These are phyloP conservation scores for Creontiades dilutus DNA, from an alignment of 2,888 invertebrate species.

Conservation along the genomic window DNA sequence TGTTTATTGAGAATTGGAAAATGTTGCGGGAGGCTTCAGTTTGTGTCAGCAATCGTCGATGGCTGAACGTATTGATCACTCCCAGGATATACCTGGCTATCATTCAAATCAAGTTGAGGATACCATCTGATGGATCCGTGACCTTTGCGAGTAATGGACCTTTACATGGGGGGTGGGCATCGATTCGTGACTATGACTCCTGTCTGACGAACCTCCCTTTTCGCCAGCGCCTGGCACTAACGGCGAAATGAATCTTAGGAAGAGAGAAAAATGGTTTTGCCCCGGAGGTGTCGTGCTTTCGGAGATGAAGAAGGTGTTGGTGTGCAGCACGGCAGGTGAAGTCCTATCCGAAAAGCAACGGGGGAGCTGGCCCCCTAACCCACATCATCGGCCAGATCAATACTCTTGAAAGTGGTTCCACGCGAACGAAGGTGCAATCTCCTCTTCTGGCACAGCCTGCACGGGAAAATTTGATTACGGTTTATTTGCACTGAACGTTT, in stretches of 20 bases:
- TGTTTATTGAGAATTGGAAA: no score
- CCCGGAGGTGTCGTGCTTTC: slow-evolving; percentile 14
- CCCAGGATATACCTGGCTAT: no score
- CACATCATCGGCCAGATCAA: slow-evolving; percentile 41
- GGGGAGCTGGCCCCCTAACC: background rate
- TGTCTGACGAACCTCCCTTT: background rate
- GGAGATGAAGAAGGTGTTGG: slow-evolving; percentile 9
- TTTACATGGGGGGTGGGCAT: background rate
- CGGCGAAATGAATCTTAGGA: background rate
- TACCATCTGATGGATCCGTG: background rate
- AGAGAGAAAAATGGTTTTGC: background rate
- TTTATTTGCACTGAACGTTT: no score
- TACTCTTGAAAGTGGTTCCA: slow-evolving; percentile 27
- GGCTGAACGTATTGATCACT: no score
- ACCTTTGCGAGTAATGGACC: slow-evolving; percentile 18
- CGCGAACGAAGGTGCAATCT: background rate
- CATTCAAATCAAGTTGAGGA: background rate
- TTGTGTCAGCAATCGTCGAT: no score
- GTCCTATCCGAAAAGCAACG: slow-evolving; percentile 10
- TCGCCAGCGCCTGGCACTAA: slow-evolving; percentile 8
- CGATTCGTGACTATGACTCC: background rate
- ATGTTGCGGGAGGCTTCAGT: no score
- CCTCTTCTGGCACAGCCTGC: background rate
- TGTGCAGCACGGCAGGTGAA: slow-evolving; percentile 22
- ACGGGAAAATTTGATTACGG: background rate